These are phyloP conservation scores for Tapera naevia DNA, from an alignment of 2,797 vertebrate species.

Conservation along the genomic window DNA sequence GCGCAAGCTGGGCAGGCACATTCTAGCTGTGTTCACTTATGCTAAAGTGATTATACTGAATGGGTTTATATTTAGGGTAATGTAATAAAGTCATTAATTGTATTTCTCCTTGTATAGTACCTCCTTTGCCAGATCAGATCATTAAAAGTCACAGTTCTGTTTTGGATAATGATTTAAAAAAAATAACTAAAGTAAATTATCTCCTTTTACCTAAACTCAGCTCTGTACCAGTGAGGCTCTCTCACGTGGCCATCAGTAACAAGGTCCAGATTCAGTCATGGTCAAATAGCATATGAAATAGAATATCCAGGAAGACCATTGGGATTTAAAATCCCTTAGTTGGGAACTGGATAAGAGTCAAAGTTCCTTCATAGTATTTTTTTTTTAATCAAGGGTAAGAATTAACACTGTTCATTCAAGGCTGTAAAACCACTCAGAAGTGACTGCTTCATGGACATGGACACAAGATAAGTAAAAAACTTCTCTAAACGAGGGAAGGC, in stretches of 20 bases:
- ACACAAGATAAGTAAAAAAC: neutral
- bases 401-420: slow-evolving; percentile 20
- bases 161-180: neutral
- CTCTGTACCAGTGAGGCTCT: neutral
- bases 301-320: neutral
- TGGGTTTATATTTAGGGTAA: neutral
- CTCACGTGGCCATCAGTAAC: neutral
- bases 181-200: neutral
- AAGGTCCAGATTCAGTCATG: neutral
- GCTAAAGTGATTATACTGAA: neutral
- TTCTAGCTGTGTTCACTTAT: neutral
- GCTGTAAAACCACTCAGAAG: neutral
- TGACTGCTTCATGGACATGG: neutral
- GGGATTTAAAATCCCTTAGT: neutral
- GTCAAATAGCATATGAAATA: neutral
- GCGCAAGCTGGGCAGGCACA: neutral
- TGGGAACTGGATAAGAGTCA: neutral
- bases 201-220: slow-evolving; percentile 6
- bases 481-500: neutral
- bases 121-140: neutral
- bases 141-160: slow-evolving; percentile 7
- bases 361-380: slow-evolving; percentile 4
- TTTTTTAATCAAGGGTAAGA: neutral
- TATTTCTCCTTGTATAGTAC: neutral
- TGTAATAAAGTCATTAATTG: neutral